phyloP scores from a whole-genome alignment of 2,113 vertebrate species.

The Sterrhoptilus dennistouni region DNA sequence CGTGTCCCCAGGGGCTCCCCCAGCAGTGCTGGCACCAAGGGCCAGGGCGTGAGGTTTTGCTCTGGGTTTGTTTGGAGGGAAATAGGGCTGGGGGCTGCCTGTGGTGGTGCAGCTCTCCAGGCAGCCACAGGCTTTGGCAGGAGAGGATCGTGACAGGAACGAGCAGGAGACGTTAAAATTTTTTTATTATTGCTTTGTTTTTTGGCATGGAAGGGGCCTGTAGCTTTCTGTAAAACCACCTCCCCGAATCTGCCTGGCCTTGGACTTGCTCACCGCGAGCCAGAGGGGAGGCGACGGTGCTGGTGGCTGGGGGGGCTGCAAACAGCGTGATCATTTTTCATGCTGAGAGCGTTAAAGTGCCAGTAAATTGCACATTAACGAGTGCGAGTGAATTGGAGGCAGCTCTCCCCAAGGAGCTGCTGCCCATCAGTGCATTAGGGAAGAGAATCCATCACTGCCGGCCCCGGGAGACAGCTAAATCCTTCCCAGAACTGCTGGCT shows the following conservation, averaged over 20 bases:
- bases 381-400: constrained; percentile 71
- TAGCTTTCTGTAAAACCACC: constrained; percentile 22
- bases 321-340: constrained; percentile 70
- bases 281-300: constrained; percentile 21
- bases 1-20: neutral
- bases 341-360: constrained; percentile 75
- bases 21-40: rapidly evolving
- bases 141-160: neutral
- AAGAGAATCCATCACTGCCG: constrained; percentile 69
- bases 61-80: neutral
- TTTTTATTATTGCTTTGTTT: neutral
- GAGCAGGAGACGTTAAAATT: neutral
- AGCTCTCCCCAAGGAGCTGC: constrained; percentile 61
- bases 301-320: constrained; percentile 40
- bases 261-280: neutral
- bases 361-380: constrained; percentile 80
- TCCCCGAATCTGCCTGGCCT: constrained; percentile 10
- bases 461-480: constrained; percentile 67
- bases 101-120: neutral
- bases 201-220: neutral
- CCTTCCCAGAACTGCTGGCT: constrained; percentile 70
- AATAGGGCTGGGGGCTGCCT: neutral
- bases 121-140: neutral
- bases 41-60: rapidly evolving
- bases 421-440: constrained; percentile 70